Evolutionary conservation across 2,888 invertebrate genomes (phyloP).

Genomic region (Elaeidobius kamerunicus): DNA sequence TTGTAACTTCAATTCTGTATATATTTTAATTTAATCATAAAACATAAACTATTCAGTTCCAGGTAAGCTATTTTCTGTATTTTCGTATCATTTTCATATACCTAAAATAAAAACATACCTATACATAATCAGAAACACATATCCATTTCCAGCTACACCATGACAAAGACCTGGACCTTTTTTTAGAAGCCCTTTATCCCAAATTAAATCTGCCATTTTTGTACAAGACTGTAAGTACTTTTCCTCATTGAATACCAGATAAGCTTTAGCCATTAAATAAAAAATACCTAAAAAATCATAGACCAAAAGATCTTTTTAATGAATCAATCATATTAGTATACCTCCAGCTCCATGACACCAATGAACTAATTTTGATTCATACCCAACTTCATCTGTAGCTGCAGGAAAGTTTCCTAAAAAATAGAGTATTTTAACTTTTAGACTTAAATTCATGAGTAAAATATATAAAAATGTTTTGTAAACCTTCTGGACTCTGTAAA

Average conservation of each 20-base stretch:
- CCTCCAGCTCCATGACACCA: slow-evolving; percentile 93
- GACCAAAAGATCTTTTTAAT: background rate
- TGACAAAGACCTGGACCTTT: slow-evolving; percentile 92
- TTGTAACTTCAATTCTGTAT: no score
- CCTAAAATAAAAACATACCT: slow-evolving; percentile 9
- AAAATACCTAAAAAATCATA: slow-evolving; percentile 44
- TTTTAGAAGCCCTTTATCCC: slow-evolving; percentile 76
- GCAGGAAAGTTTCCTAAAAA: slow-evolving; percentile 47
- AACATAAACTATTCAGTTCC: no score
- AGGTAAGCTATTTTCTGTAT: no score
- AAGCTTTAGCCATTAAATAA: slow-evolving; percentile 80
- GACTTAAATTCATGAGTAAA: no score
- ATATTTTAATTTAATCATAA: no score
- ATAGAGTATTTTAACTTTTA: background rate
- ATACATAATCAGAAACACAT: slow-evolving; percentile 72
- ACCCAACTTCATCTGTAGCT: slow-evolving; percentile 65
- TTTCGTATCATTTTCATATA: no score
- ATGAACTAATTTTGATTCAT: slow-evolving; percentile 69
- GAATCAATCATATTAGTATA: background rate
- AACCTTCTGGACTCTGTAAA: slow-evolving; percentile 65
- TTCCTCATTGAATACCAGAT: slow-evolving; percentile 67
- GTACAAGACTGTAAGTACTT: slow-evolving; percentile 68
- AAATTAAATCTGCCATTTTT: slow-evolving; percentile 71
- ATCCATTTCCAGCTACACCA: slow-evolving; percentile 80
- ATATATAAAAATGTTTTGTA: background rate